phyloP scores from a whole-genome alignment of 2,113 vertebrate species.

The Peromyscus californicus region DNA sequence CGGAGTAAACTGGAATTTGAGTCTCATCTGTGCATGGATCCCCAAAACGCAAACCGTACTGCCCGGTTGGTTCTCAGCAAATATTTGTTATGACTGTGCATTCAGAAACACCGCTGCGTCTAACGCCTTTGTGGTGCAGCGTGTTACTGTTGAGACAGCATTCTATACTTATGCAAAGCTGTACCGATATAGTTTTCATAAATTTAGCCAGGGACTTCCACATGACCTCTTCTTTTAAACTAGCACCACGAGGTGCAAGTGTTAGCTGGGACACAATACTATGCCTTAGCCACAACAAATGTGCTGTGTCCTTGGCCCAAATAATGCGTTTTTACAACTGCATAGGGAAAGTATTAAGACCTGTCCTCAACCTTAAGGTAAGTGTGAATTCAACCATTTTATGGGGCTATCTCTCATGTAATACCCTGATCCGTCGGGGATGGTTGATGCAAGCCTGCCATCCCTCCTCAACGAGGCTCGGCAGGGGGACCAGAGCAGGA shows the following conservation, averaged over 20 bases:
- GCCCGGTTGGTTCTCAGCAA: neutral
- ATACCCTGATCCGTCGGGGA: neutral
- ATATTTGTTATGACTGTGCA: neutral
- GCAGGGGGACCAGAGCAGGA: neutral
- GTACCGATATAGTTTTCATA: neutral
- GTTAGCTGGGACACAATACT: neutral
- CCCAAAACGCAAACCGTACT: neutral
- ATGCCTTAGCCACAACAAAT: neutral
- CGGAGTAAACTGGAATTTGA: neutral
- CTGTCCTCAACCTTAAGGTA: neutral
- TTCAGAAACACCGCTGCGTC: no score
- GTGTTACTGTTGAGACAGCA: neutral
- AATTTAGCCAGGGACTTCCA: no score
- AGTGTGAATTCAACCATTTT: constrained; percentile 13
- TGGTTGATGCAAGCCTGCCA: neutral
- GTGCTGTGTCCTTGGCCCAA: neutral
- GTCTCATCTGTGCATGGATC: neutral
- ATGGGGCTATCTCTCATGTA: no score
- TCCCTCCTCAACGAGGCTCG: neutral
- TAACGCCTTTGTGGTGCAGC: neutral
- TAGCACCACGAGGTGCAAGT: constrained; percentile 32
- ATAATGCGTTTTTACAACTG: neutral
- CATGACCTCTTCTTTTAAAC: no score
- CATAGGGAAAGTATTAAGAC: neutral
- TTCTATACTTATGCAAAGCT: neutral